Base-by-base conservation (phyloP, 2,113 vertebrate species). In the Labrus mixtus region DNA sequence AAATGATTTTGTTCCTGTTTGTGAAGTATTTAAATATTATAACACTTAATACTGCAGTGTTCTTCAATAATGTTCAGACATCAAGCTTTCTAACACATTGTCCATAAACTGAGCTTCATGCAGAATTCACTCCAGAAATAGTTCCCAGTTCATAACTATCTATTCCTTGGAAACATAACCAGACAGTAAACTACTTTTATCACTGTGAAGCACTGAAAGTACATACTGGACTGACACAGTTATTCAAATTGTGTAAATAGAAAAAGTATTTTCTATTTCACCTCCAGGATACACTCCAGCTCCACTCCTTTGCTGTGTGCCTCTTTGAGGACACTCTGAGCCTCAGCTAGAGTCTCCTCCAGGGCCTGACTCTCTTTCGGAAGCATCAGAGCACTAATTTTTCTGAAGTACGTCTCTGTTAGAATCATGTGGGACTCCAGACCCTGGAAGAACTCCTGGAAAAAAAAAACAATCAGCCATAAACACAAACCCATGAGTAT, bases 371-470 rank as follows among this genome's bases (percentile, higher is more conserved):
- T 94, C 81, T 99, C 97, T 74, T 90, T 94, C 8, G 91, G 90
- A 23, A 91, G 87, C 10, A 94, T 84, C 76, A 96, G 95, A 60
- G 86, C 89, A 59, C 91, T 91, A 73, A 98, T 96, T 88, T 97
- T 98, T 63, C 95, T 95, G 86, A 95, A 98, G 86, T 97, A 97
- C 0, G 96, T 97, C 93, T 98, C 97, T 0, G 96, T 99, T 81
- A 99, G 86, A 73, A 99, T 95, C 95, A 97, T 95, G 36, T 99
- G 98, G 16, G 96, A 95, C 79, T 99, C 98, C 89, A 99, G 87
- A 3, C 97, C 96, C 84, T 98, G 97, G 82, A 99, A 99, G 89
- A 99, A 99, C 70, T 99, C 97, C 98, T 99, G 81, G 7, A 86
- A 55, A 72, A 81, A 72, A 81, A 33, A 33, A 3, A 63, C 10